These are phyloP conservation scores for Ferdinandea cuprea DNA, from an alignment of 2,888 invertebrate genomes.

Conservation along the genomic window DNA sequence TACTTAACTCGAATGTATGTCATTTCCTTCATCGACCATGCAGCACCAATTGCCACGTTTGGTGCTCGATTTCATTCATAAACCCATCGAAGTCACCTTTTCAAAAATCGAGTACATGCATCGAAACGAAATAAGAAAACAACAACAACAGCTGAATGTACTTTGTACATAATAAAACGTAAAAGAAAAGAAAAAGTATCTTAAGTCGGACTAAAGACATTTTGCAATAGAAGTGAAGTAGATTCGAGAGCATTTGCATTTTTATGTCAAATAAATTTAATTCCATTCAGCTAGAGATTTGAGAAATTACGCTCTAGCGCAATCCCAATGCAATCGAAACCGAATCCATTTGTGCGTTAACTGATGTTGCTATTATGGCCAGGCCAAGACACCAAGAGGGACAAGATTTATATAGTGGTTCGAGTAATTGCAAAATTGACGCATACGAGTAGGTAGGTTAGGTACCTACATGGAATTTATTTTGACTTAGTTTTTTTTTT, in stretches of 20 bases:
- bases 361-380: constrained; percentile 28
- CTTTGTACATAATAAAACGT: too few species aligned
- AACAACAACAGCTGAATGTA: not conserved
- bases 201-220: not conserved
- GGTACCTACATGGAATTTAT: constrained; percentile 35
- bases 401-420: not conserved
- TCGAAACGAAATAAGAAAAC: constrained; percentile 10
- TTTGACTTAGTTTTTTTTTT: not conserved
- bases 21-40: constrained; percentile 33
- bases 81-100: constrained; percentile 14
- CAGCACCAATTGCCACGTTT: constrained; percentile 19
- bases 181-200: constrained; percentile 26
- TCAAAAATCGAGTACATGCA: constrained; percentile 5
- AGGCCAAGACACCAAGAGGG: not conserved
- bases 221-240: constrained; percentile 21
- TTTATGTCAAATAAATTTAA: constrained; percentile 50
- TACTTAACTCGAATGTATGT: constrained; percentile 3
- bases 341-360: constrained; percentile 43
- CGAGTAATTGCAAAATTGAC: constrained; percentile 29
- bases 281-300: constrained; percentile 34
- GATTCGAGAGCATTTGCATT: constrained; percentile 49
- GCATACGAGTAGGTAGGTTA: not conserved
- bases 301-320: constrained; percentile 43
- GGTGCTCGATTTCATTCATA: constrained; percentile 58
- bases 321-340: constrained; percentile 55